Base-by-base conservation (phyloP, 2,113 vertebrate genomes). In the Syrmaticus mikado region DNA sequence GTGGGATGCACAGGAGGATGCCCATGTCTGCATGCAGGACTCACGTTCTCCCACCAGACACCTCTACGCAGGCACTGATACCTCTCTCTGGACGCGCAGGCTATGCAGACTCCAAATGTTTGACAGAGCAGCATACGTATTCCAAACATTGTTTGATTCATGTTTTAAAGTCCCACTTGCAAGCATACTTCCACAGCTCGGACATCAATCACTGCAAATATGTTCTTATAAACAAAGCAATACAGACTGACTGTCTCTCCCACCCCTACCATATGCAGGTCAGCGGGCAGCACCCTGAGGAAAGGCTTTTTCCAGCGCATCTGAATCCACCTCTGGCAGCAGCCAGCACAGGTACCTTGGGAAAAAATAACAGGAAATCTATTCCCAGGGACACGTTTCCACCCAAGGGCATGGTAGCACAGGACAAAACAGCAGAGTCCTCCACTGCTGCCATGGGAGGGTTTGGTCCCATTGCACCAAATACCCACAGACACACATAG, bases 81-180 rank as follows among this genome's bases (percentile, higher is more conserved):
- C 92, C 94, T 72, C 93, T 94, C 94, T 72, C 93, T 94, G 97
- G 96, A 95, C 55, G 65, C 76, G 12, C 74, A 32, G 85, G 92
- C 94, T 82, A 93, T 94, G 96, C 98, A 97, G 97, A 97, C 97
- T 98, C 97, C 97, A 97, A 97, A 96, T 97, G 97, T 97, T 97
- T 97, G 97, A 97, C 97, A 97, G 96, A 96, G 93, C 94, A 94
- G 78, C 57, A 38, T 88, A 96, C 89, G 60, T 98, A 98, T 97
- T 98, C 97, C 98, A 98, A 98, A 98, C 98, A 98, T 85, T 90
- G 96, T 93, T 97, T 98, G 97, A 98, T 97, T 98, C 98, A 98
- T 98, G 98, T 90, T 97, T 98, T 97, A 96, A 96, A 96, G 95
- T 95, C 96, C 95, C 96, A 94, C 95, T 96, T 93, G 95, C 96